Evolutionary conservation across 2,888 invertebrate species (phyloP), one percentile per base, ranked within the genome.

Genomic region (Coelinius sp.): DNA sequence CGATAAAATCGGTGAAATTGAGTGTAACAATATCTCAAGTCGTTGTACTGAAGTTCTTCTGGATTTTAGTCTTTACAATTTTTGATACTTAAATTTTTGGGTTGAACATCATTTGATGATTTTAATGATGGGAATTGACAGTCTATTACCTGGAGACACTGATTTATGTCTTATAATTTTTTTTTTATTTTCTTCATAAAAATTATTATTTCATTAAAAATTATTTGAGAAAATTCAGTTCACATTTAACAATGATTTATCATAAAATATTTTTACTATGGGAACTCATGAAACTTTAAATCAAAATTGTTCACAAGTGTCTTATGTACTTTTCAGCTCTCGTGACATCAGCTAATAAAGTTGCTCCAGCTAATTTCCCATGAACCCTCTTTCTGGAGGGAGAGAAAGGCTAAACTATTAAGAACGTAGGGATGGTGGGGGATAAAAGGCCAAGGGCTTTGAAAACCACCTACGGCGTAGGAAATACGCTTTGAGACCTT

Each of bases 1-100:
- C 79, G 72, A 78, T 81, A 80, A 84, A 85, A 85, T 84, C 83
- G 83, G 85, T 85, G 84, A 86, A 87, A 87, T 87, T 86, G 86
- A 85, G 86, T 84, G 82, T 84, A 83, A 83, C 81, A 80, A 78
- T 80, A 71, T 65, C 49, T 56, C 62, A 65, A 75, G 70, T 49
- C 49, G 77, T 73, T 70, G 17, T 22, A 59, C 59, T 70, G 68
- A 73, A 64, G 24, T 59, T 49, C 52, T 68, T 46, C 46, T 20
- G 25, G 63, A 68, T 71, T 76, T 65, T 53, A 2, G 53, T 25
- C 14, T 65, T 66, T 53, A 64, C 44, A 44, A 31, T 53, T 65
- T 69, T 35, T 59, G 24, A 52, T 10, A 65, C 64, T 65, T 14
- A 8, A 12, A 52, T n/a, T 70, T 65, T 73, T 67, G 59, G 69